These are phyloP conservation scores for Mesoligia furuncula DNA, from an alignment of 2,888 invertebrate species.

Conservation along the genomic window DNA sequence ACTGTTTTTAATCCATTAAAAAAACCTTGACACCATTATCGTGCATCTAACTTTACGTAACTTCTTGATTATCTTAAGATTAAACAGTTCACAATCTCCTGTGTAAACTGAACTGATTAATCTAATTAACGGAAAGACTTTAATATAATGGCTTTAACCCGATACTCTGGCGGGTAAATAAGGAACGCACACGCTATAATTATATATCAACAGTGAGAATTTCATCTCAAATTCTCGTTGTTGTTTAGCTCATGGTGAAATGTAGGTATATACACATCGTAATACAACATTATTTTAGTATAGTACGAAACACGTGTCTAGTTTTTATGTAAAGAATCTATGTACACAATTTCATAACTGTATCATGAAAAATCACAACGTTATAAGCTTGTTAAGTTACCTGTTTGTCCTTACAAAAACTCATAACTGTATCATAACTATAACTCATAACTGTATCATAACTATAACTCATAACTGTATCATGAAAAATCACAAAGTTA, in stretches of 20 bases:
- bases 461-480: no score
- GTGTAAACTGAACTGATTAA: slow-evolving; percentile 39
- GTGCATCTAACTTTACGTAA: slow-evolving; percentile 8
- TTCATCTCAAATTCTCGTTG: not conserved
- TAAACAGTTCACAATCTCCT: slow-evolving; percentile 24
- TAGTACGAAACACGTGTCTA: no score
- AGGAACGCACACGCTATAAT: not conserved
- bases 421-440: no score
- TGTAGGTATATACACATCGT: no score
- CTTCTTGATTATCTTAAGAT: slow-evolving; percentile 29
- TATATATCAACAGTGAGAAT: not conserved
- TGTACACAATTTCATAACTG: no score
- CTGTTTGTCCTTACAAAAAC: no score
- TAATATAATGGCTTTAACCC: slow-evolving; percentile 22
- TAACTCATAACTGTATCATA: no score
- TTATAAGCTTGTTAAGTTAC: no score
- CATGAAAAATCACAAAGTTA: no score
- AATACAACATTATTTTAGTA: no score
- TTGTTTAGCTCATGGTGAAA: not conserved
- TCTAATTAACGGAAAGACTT: slow-evolving; percentile 25
- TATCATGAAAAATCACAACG: no score
- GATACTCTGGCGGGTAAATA: slow-evolving; percentile 15
- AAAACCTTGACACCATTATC: not conserved
- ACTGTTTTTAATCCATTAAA: not conserved
- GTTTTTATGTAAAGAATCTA: no score